Evolutionary conservation across 1,140 invertebrate genomes (phyloP), one percentile per base, ranked within the genome.

Genomic region (Papilio glaucus): DNA sequence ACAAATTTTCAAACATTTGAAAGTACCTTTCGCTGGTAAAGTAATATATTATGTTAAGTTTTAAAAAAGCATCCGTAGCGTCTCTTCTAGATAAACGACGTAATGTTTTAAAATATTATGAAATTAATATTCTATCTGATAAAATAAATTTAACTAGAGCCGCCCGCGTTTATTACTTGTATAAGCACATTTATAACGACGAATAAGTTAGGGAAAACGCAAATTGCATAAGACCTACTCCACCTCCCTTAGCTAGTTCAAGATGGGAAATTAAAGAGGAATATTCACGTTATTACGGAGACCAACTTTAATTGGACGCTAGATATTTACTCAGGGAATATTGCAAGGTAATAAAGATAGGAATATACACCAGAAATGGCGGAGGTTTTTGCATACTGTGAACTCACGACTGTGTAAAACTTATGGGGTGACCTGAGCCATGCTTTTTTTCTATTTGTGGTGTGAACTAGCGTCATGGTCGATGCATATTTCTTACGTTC

Each of bases 101-200:
- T n/a, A n/a, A n/a, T n/a, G n/a, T n/a, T n/a, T 49, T 8, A 3
- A 21, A 49, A 49, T 49, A 24, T 53, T 21, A 3, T 53, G 21
- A 21, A 49, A 49, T 53, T 53, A 53, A 53, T 24, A 53, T 3
- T 53, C 24, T 26, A 24, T 24, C 9, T 53, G 10, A 24, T 53
- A 24, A 53, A 53, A 24, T 53, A 53, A 53, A 24, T 53, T 24
- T 24, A 53, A 24, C 21, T 53, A 2, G 8, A 53, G 9, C 9
- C 21, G 49, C 21, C 24, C 49, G 18, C 45, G 45, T 53, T 53
- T 53, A 53, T 53, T 53, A 53, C 45, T 53, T 53, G 45, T 53
- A 9, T 24, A 53, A 53, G 9, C 45, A 53, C 18, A 53, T 45
- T 45, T 45, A 53, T 53, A 53, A 53, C 45, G 42, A 18, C 42